These are phyloP conservation scores for Channa maculata DNA, from an alignment of 2,113 vertebrate species.

Conservation along the genomic window DNA sequence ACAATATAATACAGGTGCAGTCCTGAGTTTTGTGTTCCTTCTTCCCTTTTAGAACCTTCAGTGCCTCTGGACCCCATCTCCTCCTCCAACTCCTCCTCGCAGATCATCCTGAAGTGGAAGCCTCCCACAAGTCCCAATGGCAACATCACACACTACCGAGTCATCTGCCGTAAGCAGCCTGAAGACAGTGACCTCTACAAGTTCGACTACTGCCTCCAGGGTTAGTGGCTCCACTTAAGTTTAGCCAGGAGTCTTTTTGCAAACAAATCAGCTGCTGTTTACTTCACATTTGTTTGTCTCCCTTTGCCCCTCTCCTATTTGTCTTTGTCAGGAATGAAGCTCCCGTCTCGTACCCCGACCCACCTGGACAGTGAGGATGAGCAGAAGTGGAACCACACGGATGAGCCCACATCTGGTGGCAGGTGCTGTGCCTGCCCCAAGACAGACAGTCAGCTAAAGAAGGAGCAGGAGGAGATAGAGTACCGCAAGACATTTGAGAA, in stretches of 20 bases:
- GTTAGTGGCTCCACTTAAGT: slow-evolving; percentile 64
- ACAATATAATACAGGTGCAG: background rate
- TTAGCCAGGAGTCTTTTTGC: background rate
- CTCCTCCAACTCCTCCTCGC: slow-evolving; percentile 93
- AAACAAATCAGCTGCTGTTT: background rate
- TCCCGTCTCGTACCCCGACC: slow-evolving; percentile 90
- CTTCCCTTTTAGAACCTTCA: slow-evolving; percentile 86
- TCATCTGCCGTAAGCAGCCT: slow-evolving; percentile 90
- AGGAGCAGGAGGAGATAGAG: slow-evolving; percentile 92
- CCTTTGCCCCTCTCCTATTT: background rate
- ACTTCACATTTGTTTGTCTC: background rate
- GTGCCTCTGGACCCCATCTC: slow-evolving; percentile 94
- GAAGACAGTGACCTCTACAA: slow-evolving; percentile 94
- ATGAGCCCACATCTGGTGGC: slow-evolving; percentile 79
- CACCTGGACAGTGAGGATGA: slow-evolving; percentile 88
- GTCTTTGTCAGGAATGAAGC: slow-evolving; percentile 88
- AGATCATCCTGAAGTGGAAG: slow-evolving; percentile 97
- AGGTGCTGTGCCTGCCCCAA: slow-evolving; percentile 94
- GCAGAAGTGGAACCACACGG: slow-evolving; percentile 90
- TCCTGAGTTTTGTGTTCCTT: background rate
- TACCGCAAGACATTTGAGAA: slow-evolving; percentile 97
- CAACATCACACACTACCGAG: slow-evolving; percentile 96
- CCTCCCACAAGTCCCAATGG: slow-evolving; percentile 93
- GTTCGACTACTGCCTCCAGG: slow-evolving; percentile 95
- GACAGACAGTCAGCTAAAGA: slow-evolving; percentile 92